Evolutionary conservation across 2,888 invertebrate species (phyloP), one percentile per base, ranked within the genome.

Genomic region (Phaonia tiefii): DNA sequence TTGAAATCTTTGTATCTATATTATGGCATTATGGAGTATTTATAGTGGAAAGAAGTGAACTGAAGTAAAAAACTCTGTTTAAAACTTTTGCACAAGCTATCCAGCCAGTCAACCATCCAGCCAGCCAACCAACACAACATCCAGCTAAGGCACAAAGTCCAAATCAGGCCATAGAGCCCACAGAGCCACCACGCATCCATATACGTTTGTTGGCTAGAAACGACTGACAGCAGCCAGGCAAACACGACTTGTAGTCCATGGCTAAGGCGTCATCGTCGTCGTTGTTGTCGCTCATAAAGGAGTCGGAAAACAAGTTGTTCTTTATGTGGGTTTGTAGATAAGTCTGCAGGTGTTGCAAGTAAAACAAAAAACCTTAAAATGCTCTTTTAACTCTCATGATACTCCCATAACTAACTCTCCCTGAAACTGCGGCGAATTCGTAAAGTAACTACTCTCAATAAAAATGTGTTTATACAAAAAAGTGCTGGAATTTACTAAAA

Each of bases 1-100:
- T 49, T 42, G 63, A 78, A 69, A 73, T 81, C 78, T 75, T 75
- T 10, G 69, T 78, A 73, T 75, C 75, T 78, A 56, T 65, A 75
- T 75, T 71, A 49, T 46, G 60, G 73, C 26, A 46, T 42, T 42
- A 56, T 37, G 71, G 4, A 66, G 31, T 56, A 71, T 60, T 46
- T 60, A 15, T 31, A 67, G 60, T 15, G n/a, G 42, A 42, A 65
- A 67, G 25, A 74, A 46, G n/a, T n/a, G 15, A 31, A 31, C 31
- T 5, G 31, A 3, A 31, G 31, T 8, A 75, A 71, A 81, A 56
- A 75, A 54, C 60, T 78, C 67, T 72, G 49, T 81, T 72, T 75
- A 56, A 63, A 39, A 63, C 49, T 49, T 49, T 39, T 39, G 37
- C 71, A n/a, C 25, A 46, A 71, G 31, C 51, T n/a, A 56, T 60